phyloP scores from a whole-genome alignment of 2,797 vertebrate species.

The Lycodopsis pacificus region DNA sequence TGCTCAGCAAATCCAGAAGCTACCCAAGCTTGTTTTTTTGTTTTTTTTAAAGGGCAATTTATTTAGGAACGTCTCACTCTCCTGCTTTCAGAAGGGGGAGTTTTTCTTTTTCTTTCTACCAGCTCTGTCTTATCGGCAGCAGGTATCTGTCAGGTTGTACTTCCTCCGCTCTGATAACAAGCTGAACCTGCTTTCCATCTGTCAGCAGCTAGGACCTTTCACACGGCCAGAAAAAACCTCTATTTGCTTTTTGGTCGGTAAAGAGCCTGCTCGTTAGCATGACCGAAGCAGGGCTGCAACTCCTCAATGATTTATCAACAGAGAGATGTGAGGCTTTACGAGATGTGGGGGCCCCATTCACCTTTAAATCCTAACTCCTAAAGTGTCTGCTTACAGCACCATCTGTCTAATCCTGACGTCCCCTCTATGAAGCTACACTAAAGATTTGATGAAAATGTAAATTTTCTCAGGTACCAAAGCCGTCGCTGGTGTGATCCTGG shows the following conservation, averaged over 20 bases:
- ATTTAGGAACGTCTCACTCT: constrained; percentile 33
- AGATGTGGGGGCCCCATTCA: constrained; percentile 31
- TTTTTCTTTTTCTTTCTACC: constrained; percentile 28
- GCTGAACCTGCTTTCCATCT: constrained; percentile 69
- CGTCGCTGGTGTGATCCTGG: not conserved
- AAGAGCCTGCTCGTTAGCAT: not conserved
- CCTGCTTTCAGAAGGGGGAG: constrained; percentile 12
- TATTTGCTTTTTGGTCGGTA: constrained; percentile 28
- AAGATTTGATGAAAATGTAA: constrained; percentile 21
- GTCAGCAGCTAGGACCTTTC: constrained; percentile 42
- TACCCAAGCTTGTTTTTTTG: not conserved
- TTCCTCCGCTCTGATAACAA: constrained; percentile 64
- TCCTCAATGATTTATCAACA: constrained; percentile 41
- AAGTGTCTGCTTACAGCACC: constrained; percentile 33
- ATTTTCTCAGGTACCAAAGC: constrained; percentile 34
- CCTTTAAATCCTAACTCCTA: constrained; percentile 65
- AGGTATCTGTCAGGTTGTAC: constrained; percentile 57
- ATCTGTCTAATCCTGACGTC: constrained; percentile 66
- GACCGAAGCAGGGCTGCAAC: constrained; percentile 7
- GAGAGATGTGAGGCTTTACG: constrained; percentile 20
- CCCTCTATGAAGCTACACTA: constrained; percentile 10
- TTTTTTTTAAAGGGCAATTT: not conserved
- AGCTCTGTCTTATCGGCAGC: constrained; percentile 40
- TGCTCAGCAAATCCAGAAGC: not conserved
- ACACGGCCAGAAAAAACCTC: constrained; percentile 9